These are phyloP conservation scores for Micronycteris hirsuta DNA, from an alignment of 2,113 vertebrate species.

Conservation along the genomic window DNA sequence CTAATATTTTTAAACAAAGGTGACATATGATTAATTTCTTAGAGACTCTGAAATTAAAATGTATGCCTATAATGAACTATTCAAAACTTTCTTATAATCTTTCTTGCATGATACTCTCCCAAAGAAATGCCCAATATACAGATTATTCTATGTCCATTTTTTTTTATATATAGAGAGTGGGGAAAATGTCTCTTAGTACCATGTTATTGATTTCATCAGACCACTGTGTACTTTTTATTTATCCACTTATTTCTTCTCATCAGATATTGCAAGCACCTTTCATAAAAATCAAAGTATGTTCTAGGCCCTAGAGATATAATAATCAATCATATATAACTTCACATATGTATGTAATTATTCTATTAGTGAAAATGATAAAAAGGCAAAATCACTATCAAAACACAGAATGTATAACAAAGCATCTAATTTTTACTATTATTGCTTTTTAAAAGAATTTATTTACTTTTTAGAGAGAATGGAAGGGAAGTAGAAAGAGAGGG, in stretches of 20 bases:
- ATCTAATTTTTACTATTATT: neutral
- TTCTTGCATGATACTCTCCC: neutral
- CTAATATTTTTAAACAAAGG: neutral
- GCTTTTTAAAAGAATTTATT: no score
- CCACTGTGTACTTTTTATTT: neutral
- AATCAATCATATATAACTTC: conserved; percentile 7
- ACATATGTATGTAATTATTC: neutral
- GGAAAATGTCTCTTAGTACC: neutral
- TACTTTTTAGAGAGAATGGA: no score
- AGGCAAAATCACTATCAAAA: neutral
- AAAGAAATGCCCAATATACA: neutral
- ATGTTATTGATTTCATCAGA: neutral
- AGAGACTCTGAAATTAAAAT: conserved; percentile 9
- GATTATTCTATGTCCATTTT: neutral
- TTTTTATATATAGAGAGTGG: neutral
- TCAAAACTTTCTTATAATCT: neutral
- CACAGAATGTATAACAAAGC: neutral
- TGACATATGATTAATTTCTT: neutral
- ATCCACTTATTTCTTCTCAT: neutral
- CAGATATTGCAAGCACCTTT: neutral
- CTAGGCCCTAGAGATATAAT: neutral
- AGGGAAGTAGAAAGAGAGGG: no score
- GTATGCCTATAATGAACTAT: neutral
- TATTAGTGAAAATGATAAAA: neutral
- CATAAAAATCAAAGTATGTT: neutral